Percentiles rank a stretch among this genome's conserved stretches.
phyloP scores from a whole-genome alignment of 2,888 invertebrate genomes.

The Drosophila paramelanica region DNA sequence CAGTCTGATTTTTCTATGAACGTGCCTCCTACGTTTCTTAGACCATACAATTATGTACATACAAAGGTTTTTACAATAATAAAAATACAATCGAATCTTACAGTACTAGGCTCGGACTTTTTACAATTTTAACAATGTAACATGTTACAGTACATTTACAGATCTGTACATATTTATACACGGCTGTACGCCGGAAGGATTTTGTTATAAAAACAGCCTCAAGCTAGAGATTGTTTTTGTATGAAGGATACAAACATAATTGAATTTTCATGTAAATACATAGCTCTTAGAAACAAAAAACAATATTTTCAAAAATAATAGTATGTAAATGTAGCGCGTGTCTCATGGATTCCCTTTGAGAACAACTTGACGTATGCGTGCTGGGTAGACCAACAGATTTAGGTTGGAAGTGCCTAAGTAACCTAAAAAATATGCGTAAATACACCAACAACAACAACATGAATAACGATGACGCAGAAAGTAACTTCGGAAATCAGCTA shows the following conservation, averaged over 20 bases:
- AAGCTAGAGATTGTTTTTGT: neutral
- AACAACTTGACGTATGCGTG: slow-evolving; percentile 62
- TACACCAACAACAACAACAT: slow-evolving; percentile 67
- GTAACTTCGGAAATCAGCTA: slow-evolving; percentile 10
- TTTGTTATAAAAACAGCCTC: neutral
- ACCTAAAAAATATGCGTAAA: slow-evolving; percentile 57
- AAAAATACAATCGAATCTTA: slow-evolving; percentile 49
- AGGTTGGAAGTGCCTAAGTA: slow-evolving; percentile 17
- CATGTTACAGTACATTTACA: slow-evolving; percentile 4
- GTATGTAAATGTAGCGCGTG: slow-evolving; percentile 70
- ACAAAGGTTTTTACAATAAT: slow-evolving; percentile 52
- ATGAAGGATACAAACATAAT: slow-evolving; percentile 7
- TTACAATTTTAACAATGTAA: slow-evolving; percentile 17
- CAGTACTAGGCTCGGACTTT: slow-evolving; percentile 28
- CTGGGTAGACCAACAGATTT: slow-evolving; percentile 25
- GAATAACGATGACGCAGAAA: slow-evolving; percentile 25
- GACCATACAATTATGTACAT: slow-evolving; percentile 48
- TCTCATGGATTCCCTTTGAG: slow-evolving; percentile 84
- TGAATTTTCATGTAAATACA: slow-evolving; percentile 18
- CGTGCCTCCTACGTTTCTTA: slow-evolving; percentile 20
- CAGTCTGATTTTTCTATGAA: slow-evolving; percentile 16
- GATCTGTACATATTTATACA: slow-evolving; percentile 19
- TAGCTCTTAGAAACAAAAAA: slow-evolving; percentile 23
- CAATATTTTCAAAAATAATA: slow-evolving; percentile 26
- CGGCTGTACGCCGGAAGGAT: slow-evolving; percentile 14